phyloP scores from a whole-genome alignment of 2,113 vertebrate species.

The Cisticola juncidis region DNA sequence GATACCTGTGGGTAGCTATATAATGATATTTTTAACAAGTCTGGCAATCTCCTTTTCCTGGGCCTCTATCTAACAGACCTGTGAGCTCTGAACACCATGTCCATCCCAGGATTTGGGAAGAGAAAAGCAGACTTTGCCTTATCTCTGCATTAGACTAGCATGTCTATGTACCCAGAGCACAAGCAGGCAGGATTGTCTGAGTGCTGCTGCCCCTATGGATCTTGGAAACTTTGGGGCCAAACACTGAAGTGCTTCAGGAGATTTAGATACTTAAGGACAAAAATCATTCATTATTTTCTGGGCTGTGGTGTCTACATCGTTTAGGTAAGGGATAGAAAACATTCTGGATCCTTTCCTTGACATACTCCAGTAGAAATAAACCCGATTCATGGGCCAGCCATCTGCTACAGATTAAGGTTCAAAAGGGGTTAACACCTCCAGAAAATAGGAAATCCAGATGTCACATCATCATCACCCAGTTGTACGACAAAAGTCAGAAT shows the following conservation, averaged over 20 bases:
- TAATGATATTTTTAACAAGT: background rate
- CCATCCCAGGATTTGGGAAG: background rate
- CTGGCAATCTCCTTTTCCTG: background rate
- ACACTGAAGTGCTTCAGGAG: background rate
- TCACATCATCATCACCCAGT: background rate
- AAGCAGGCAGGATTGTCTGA: background rate
- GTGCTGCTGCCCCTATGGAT: background rate
- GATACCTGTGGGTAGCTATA: background rate
- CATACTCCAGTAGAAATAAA: background rate
- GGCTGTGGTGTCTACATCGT: background rate
- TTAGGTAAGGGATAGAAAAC: background rate
- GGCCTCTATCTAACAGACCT: background rate
- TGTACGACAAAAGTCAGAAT: background rate
- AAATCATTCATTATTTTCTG: background rate
- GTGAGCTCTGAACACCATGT: background rate
- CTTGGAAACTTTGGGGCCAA: background rate
- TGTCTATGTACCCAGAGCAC: background rate
- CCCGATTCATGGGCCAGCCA: background rate
- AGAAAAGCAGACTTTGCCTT: background rate
- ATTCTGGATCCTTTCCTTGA: background rate
- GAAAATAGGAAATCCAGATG: background rate
- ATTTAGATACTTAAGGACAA: background rate
- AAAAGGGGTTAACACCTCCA: conserved; percentile 1
- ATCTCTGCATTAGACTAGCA: background rate
- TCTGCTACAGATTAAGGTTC: background rate